Percentiles rank a stretch among this genome's conserved stretches.
Evolutionary conservation across 2,888 invertebrate genomes (phyloP).

Genomic region (Diaphora mendica): DNA sequence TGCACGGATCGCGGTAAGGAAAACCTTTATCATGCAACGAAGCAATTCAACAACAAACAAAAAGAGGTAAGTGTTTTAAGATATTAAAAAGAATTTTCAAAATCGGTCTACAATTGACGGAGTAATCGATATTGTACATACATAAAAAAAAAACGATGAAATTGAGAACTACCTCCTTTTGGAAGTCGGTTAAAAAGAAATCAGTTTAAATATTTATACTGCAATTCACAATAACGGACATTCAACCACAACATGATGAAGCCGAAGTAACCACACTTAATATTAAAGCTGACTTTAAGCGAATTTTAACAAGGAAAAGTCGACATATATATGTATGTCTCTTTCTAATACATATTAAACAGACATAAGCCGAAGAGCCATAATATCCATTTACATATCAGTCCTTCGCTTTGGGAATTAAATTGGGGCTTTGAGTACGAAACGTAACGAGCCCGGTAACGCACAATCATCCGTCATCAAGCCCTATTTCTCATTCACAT

Average conservation of each 20-base stretch:
- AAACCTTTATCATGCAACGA: background rate
- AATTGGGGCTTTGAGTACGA: background rate
- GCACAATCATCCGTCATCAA: background rate
- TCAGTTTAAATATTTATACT: background rate
- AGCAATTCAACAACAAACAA: background rate
- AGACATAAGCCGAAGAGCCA: background rate
- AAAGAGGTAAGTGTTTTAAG: background rate
- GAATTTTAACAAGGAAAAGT: background rate
- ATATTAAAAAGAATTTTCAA: background rate
- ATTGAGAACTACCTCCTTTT: too few species aligned
- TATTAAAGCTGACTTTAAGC: background rate
- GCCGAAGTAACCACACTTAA: background rate
- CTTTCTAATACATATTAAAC: background rate
- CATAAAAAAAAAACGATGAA: too few species aligned
- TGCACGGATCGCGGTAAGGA: background rate
- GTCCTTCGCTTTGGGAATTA: background rate
- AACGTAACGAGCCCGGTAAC: background rate
- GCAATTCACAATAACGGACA: background rate
- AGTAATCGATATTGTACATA: too few species aligned
- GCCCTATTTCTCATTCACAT: background rate
- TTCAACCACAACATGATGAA: background rate
- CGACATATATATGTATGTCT: background rate
- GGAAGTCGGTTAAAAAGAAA: background rate
- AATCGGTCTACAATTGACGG: too few species aligned
- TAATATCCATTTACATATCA: constrained; percentile 1